Evolutionary conservation across 2,888 invertebrate species (phyloP).

Genomic region (Drosophila quinaria): DNA sequence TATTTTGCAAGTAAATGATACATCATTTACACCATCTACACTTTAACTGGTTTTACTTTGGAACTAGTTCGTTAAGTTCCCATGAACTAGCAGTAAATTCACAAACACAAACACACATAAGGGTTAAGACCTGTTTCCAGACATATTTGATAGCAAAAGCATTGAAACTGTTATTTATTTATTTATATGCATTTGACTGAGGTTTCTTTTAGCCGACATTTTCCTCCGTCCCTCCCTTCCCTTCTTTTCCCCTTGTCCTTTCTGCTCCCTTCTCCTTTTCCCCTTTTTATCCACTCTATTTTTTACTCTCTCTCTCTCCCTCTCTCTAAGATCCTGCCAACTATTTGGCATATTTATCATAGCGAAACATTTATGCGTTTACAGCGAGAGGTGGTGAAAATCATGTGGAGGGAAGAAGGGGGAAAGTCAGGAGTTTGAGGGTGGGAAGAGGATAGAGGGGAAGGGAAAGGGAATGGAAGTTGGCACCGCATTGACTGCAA

Average conservation of each 20-base stretch:
- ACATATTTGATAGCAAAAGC: slow-evolving; percentile 34
- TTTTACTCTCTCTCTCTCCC: background rate
- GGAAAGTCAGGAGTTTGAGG: background rate
- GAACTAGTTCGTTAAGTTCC: slow-evolving; percentile 7
- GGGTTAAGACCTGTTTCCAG: slow-evolving; percentile 38
- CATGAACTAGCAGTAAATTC: background rate
- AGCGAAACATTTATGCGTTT: slow-evolving; percentile 40
- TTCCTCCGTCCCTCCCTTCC: background rate
- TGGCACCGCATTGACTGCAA: slow-evolving; percentile 18
- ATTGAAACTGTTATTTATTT: slow-evolving; percentile 57
- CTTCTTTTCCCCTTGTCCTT: background rate
- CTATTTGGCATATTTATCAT: slow-evolving; percentile 47
- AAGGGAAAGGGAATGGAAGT: background rate
- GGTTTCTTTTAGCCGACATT: slow-evolving; percentile 4
- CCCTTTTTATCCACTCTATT: background rate
- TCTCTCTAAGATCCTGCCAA: slow-evolving; percentile 15
- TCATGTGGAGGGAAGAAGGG: background rate
- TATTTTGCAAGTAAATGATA: too few relatives aligned
- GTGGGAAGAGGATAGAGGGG: background rate
- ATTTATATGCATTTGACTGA: slow-evolving; percentile 48
- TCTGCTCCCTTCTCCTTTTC: background rate
- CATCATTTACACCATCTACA: too few relatives aligned
- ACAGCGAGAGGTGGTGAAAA: background rate
- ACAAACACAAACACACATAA: slow-evolving; percentile 5
- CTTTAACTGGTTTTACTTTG: background rate